Evolutionary conservation across 1,140 invertebrate genomes (phyloP), one percentile per base, ranked within the genome.

Genomic region (Drosophila eugracilis): DNA sequence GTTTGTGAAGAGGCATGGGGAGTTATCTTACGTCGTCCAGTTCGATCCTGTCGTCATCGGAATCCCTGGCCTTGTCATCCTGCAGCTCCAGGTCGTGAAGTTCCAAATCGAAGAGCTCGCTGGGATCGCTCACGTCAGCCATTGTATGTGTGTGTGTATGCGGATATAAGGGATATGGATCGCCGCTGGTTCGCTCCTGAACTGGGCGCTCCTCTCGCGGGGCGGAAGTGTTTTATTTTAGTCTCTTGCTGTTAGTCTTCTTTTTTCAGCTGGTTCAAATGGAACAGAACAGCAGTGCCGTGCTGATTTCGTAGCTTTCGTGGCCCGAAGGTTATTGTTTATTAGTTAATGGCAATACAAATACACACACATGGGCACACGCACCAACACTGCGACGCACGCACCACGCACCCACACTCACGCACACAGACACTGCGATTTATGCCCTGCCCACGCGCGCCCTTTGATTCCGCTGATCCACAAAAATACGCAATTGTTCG

Each of bases 21-120:
- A 10, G 22, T 19, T 42, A 36, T 84, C 74, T 94, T 94, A 96
- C 95, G 94, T 96, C 96, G 91, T 95, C 95, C 74, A 95, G 93
- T 91, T 97, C 96, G 90, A 97, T 96, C 81, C 95, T 95, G 92
- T 97, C 96, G 89, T 96, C 96, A 84, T 97, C 96, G 39, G 96
- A 96, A 89, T 96, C 95, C 78, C 94, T 94, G 65, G 94, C 94
- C 71, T 93, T 93, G 91, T 96, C 96, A 72, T 93, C 93, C 81
- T 95, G 42, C 42, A 44, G 42, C 21, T 44, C 42, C 22, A 44
- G 7, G 21, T 47, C 94, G 75, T 96, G 95, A 81, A 98, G 93
- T 92, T 98, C 97, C 90, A 98, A 94, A 93, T 98, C 96, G 92
- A 98, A 98, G 91, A 98, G 94, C 90, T 91, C 90, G 59, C 72